Evolutionary conservation across 2,888 invertebrate genomes (phyloP).

Genomic region (Acronicta alni): DNA sequence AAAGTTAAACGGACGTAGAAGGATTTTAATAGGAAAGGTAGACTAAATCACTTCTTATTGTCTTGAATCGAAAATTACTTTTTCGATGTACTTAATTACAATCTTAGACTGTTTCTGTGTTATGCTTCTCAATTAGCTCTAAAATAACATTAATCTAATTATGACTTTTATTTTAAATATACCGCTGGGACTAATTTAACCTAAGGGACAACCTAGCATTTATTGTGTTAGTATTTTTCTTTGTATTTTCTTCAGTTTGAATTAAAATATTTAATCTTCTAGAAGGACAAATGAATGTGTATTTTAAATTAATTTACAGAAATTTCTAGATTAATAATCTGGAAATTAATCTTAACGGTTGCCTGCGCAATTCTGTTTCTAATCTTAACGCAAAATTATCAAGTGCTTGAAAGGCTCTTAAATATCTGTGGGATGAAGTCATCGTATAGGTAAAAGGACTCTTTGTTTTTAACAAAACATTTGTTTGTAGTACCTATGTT

Average conservation of each 20-base stretch:
- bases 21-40: slow-evolving; percentile 15
- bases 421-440: slow-evolving; percentile 51
- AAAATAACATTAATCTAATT: slow-evolving; percentile 13
- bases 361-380: slow-evolving; percentile 28
- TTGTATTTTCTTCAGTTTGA: neutral
- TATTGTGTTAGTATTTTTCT: neutral
- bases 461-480: slow-evolving; percentile 39
- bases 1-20: slow-evolving; percentile 22
- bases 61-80: slow-evolving; percentile 19
- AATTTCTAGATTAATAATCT: slow-evolving; percentile 27
- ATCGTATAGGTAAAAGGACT: slow-evolving; percentile 35
- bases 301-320: slow-evolving; percentile 24
- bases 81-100: slow-evolving; percentile 8
- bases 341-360: slow-evolving; percentile 21
- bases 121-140: neutral
- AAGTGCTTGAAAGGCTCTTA: slow-evolving; percentile 30
- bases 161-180: slow-evolving; percentile 9
- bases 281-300: slow-evolving; percentile 3
- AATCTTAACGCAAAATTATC: slow-evolving; percentile 45
- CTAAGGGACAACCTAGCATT: no score
- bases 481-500: slow-evolving; percentile 8
- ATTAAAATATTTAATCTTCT: slow-evolving; percentile 8
- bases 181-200: slow-evolving; percentile 20
- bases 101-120: neutral
- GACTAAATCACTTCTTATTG: slow-evolving; percentile 6